phyloP scores from a whole-genome alignment of 1,140 invertebrate genomes.

The Atta texana region DNA sequence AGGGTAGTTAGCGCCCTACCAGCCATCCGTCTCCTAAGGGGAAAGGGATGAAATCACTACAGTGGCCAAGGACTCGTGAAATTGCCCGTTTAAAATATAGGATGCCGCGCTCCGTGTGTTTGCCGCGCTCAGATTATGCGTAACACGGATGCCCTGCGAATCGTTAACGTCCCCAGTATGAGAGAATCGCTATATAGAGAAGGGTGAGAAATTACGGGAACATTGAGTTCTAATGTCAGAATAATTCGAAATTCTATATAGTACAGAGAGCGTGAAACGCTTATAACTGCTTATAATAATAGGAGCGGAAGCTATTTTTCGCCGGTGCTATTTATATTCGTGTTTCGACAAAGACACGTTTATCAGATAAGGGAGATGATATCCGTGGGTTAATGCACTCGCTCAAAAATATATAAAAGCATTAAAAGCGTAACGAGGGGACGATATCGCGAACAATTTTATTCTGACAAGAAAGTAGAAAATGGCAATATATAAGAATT shows the following conservation, averaged over 20 bases:
- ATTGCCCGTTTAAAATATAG: slow-evolving; percentile 85
- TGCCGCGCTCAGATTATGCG: slow-evolving; percentile 36
- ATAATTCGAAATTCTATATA: slow-evolving; percentile 10
- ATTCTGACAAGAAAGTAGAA: too few relatives aligned
- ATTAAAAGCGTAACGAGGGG: neutral
- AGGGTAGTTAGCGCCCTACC: slow-evolving; percentile 83
- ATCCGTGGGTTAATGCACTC: slow-evolving; percentile 40
- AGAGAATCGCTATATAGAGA: neutral
- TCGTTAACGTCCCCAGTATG: slow-evolving; percentile 24
- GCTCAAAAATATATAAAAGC: slow-evolving; percentile 21
- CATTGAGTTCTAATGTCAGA: slow-evolving; percentile 12
- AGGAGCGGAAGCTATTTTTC: slow-evolving; percentile 46
- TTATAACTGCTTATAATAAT: slow-evolving; percentile 31
- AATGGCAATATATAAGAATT: too few relatives aligned
- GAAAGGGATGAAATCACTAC: slow-evolving; percentile 82
- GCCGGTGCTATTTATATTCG: slow-evolving; percentile 35
- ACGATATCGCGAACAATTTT: too few relatives aligned
- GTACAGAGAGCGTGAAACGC: neutral
- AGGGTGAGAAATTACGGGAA: neutral
- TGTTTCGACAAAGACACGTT: slow-evolving; percentile 46
- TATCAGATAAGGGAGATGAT: slow-evolving; percentile 10
- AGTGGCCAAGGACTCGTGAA: slow-evolving; percentile 84
- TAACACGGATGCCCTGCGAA: slow-evolving; percentile 28
- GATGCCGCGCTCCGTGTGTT: slow-evolving; percentile 49
- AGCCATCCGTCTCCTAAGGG: slow-evolving; percentile 64